Evolutionary conservation across 1,140 invertebrate species (phyloP).

Genomic region (Zaprionus ornatus): DNA sequence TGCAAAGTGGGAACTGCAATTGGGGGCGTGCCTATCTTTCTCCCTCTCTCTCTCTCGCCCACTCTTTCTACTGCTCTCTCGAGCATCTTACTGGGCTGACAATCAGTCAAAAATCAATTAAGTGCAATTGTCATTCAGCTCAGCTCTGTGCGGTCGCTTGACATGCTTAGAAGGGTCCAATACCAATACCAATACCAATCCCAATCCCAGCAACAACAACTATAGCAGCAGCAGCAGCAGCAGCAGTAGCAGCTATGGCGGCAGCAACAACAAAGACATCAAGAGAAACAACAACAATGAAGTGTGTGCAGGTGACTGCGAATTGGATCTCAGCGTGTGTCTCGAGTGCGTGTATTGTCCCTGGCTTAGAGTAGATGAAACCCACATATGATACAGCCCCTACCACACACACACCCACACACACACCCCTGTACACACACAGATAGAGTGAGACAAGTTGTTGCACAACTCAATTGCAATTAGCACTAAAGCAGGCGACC

Average conservation of each 20-base stretch:
- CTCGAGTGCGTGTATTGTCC: slow-evolving; percentile 14
- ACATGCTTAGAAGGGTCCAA: slow-evolving; percentile 20
- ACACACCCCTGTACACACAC: not conserved
- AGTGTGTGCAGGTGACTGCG: slow-evolving; percentile 31
- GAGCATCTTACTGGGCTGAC: slow-evolving; percentile 21
- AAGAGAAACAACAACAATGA: not conserved
- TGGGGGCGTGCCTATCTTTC: not conserved
- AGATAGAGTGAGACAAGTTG: slow-evolving; percentile 21
- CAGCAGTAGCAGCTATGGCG: not conserved
- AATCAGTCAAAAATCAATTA: slow-evolving; percentile 58
- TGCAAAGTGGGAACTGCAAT: not conserved
- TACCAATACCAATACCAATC: not conserved
- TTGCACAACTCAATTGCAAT: slow-evolving; percentile 48
- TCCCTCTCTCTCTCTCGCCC: not conserved
- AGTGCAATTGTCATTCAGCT: slow-evolving; percentile 43
- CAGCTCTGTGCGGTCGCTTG: slow-evolving; percentile 21
- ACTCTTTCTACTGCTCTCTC: not conserved
- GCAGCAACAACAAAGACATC: not conserved
- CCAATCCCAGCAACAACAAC: not conserved
- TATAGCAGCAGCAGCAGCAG: not conserved
- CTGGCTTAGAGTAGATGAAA: not conserved
- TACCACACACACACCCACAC: slow-evolving; percentile 12
- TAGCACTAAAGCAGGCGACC: slow-evolving; percentile 45
- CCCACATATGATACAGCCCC: not conserved
- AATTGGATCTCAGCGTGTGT: slow-evolving; percentile 30